These are phyloP conservation scores for Caranx ignobilis DNA, from an alignment of 2,113 vertebrate genomes.

Conservation along the genomic window DNA sequence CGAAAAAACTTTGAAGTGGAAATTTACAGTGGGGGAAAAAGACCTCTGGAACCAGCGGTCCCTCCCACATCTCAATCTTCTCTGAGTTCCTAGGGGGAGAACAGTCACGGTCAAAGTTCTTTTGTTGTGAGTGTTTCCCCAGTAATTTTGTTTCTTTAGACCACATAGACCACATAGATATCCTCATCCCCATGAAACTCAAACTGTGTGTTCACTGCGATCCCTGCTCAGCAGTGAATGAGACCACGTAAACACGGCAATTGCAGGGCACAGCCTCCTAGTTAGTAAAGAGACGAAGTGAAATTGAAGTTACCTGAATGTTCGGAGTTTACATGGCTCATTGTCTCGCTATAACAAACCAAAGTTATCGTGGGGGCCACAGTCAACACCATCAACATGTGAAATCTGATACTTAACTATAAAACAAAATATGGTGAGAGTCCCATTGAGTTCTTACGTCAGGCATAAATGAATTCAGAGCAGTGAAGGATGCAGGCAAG, in stretches of 20 bases:
- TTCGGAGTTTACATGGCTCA: neutral
- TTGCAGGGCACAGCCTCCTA: neutral
- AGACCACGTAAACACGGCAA: neutral
- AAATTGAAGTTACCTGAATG: neutral
- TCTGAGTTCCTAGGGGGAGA: neutral
- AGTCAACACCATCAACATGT: neutral
- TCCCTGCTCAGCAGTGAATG: neutral
- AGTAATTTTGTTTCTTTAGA: neutral
- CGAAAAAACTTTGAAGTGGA: neutral
- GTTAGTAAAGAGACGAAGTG: neutral
- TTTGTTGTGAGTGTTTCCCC: neutral
- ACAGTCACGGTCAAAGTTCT: neutral
- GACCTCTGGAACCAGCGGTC: neutral
- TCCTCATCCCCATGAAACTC: neutral
- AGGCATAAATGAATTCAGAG: neutral
- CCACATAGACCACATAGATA: neutral
- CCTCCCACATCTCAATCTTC: neutral
- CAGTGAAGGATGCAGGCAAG: conserved; percentile 4
- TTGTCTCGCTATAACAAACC: neutral
- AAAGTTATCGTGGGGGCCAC: neutral
- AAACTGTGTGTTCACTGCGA: neutral
- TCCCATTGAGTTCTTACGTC: neutral
- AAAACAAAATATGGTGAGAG: neutral
- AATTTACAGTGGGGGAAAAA: conserved; percentile 22
- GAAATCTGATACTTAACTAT: neutral